Percentiles rank a stretch among this genome's conserved stretches.
These are phyloP conservation scores for Carcharodon carcharias DNA, from an alignment of 2,797 vertebrate genomes.

Conservation along the genomic window DNA sequence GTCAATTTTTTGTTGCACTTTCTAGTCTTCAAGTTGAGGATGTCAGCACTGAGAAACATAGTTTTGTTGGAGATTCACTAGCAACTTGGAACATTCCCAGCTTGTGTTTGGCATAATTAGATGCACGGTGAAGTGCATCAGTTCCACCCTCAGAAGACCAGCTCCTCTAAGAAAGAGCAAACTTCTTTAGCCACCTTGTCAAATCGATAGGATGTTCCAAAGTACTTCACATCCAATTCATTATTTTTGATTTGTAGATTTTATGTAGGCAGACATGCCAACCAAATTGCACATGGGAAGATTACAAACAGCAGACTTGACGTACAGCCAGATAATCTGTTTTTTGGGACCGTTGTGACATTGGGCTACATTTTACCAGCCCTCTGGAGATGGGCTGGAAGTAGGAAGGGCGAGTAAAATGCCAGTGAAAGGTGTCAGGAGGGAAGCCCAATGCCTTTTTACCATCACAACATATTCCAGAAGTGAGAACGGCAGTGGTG, in stretches of 20 bases:
- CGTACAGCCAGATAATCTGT: background rate
- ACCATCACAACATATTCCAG: background rate
- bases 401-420: background rate
- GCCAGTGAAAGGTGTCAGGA: background rate
- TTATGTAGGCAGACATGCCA: background rate
- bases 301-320: background rate
- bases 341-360: background rate
- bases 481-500: too few relatives aligned
- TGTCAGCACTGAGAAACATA: background rate
- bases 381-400: background rate
- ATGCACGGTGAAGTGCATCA: background rate
- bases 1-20: background rate
- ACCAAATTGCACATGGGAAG: background rate
- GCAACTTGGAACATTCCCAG: background rate
- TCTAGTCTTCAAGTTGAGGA: background rate
- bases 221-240: background rate
- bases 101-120: background rate
- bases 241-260: background rate
- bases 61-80: background rate
- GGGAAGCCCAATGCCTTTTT: background rate
- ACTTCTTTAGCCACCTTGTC: background rate
- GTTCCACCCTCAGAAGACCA: background rate
- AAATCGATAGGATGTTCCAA: background rate
- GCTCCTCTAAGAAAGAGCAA: background rate
- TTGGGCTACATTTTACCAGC: background rate